A percentile compares a stretch with the other conserved stretches of the same genome.
These are phyloP conservation scores for Hyposoter didymator DNA, from an alignment of 2,888 invertebrate genomes.

Conservation along the genomic window DNA sequence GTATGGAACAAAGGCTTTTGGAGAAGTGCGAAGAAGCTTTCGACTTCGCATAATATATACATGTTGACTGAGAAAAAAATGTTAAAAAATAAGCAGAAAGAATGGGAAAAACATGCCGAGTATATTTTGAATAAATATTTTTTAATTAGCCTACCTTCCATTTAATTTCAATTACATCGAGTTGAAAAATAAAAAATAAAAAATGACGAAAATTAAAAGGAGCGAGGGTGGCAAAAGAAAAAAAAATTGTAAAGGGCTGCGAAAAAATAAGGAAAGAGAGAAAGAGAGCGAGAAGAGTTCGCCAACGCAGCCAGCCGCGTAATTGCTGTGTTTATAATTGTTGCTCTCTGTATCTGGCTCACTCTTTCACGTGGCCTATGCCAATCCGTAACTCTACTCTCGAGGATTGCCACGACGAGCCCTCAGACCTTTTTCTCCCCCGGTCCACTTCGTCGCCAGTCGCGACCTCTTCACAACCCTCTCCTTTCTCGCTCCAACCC, in stretches of 20 bases:
- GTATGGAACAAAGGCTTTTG: constrained; percentile 26
- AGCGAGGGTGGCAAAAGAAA: constrained; percentile 18
- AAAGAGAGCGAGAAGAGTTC: constrained; percentile 57
- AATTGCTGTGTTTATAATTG: constrained; percentile 81
- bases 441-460: constrained; percentile 63
- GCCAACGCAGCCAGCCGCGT: constrained; percentile 73
- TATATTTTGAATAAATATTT: constrained; percentile 11
- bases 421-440: constrained; percentile 50
- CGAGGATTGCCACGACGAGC: constrained; percentile 58
- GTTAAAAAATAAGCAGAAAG: neutral
- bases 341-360: constrained; percentile 66
- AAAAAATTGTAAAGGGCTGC: constrained; percentile 26
- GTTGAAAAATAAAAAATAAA: neutral
- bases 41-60: constrained; percentile 5
- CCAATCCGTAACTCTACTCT: constrained; percentile 57
- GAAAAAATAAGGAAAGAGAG: constrained; percentile 41
- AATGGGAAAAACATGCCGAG: neutral
- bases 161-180: constrained; percentile 1
- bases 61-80: neutral
- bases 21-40: constrained; percentile 17
- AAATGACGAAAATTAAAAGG: constrained; percentile 1
- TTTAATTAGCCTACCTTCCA: constrained; percentile 11
- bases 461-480: constrained; percentile 66
- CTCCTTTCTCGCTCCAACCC: constrained; percentile 31
- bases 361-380: constrained; percentile 14